Evolutionary conservation across 2,113 vertebrate species (phyloP).

Genomic region (Notarius quadriscutis): DNA sequence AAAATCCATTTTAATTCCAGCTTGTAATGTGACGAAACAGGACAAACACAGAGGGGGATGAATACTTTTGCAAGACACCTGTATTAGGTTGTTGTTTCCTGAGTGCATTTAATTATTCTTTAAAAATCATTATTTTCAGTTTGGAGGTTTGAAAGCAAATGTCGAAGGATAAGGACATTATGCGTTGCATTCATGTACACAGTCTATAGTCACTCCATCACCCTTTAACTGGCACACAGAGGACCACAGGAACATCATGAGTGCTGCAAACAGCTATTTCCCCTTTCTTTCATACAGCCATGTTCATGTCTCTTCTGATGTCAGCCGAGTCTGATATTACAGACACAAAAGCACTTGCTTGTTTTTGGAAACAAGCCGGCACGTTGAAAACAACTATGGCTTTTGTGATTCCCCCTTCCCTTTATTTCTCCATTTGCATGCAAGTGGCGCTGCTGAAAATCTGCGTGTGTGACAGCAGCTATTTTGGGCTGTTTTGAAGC

Average conservation of each 20-base stretch:
- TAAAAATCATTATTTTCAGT: neutral
- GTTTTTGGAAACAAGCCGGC: constrained; percentile 47
- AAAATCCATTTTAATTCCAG: no score
- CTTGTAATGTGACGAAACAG: no score
- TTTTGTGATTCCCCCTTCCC: constrained; percentile 22
- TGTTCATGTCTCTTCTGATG: constrained; percentile 38
- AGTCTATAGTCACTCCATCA: neutral
- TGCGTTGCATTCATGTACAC: neutral
- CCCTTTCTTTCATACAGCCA: constrained; percentile 17
- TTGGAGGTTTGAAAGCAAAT: neutral
- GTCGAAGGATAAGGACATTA: neutral
- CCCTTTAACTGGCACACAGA: constrained; percentile 15
- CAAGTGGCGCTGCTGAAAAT: constrained; percentile 21
- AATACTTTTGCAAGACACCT: neutral
- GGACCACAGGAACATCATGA: neutral
- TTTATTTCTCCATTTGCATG: neutral
- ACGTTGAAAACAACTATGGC: constrained; percentile 41
- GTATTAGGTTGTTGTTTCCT: neutral
- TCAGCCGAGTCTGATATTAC: constrained; percentile 32
- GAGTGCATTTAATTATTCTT: neutral
- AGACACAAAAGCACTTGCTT: constrained; percentile 37
- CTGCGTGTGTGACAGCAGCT: constrained; percentile 31
- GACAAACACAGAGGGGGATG: no score
- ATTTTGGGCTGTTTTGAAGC: constrained; percentile 44
- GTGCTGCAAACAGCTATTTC: neutral